Evolutionary conservation across 1,140 invertebrate genomes (phyloP), one percentile per base, ranked within the genome.

Genomic region (Vollenhovia emeryi): DNA sequence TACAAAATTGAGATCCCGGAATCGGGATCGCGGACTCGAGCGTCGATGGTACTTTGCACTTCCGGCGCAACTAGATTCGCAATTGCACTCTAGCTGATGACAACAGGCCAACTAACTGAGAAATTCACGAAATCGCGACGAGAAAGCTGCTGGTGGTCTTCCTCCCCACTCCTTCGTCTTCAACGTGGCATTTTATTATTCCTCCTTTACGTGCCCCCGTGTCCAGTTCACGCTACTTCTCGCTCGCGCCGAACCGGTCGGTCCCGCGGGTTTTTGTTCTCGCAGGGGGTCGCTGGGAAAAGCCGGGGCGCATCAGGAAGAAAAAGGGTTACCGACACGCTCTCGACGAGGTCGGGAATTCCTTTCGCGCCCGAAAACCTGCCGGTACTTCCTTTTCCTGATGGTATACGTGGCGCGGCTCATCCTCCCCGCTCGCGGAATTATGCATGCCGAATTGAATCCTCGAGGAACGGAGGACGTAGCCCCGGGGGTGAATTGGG

Each of bases 71-170:
- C 64, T 80, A 80, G 87, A 89, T 73, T 74, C 55, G 82, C 88
- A 57, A 93, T 92, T 91, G 91, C 92, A 92, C 89, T 85, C 92
- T 85, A 88, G 90, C 79, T 92, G 91, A 92, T 87, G 91, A 92
- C 91, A 83, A 87, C 87, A 43, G 83, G 60, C 85, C 88, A 86
- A 92, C 91, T 92, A 91, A 92, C 87, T 60, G 48, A 57, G 24
- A 85, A 90, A 86, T 87, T 74, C 59, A 27, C 69, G 69, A 90
- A 85, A 88, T 87, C 75, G 68, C 80, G 50, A 82, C 5, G 45
- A 33, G 52, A 50, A 60, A 84, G 86, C 82, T 64, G 87, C 88
- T 90, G 87, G 88, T 89, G 89, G 85, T 89, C 84, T 62, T 66
- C n/a, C 64, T 69, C 88, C 88, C 88, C 86, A 86, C 86, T 84